Conservation (phyloP, 2,888 invertebrate species). For the Melinaea menophilus region DNA sequence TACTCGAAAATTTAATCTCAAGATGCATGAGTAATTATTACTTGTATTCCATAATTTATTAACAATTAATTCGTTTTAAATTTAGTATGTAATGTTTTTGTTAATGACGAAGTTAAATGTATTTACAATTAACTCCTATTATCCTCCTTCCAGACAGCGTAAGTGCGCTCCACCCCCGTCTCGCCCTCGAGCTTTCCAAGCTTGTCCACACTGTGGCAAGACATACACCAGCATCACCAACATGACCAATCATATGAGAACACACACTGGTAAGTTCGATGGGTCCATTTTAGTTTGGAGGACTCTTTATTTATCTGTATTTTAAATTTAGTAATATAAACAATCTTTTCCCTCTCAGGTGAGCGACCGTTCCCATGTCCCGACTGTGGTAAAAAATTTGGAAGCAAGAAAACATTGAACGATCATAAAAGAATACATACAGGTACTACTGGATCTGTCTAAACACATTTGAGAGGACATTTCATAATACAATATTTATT, state of each 20-base stretch:
- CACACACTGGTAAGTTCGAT: conserved; percentile 46
- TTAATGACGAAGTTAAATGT: background rate
- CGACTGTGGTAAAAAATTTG: conserved; percentile 52
- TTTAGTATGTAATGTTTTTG: background rate
- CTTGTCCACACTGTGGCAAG: conserved; percentile 45
- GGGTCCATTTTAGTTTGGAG: too few species aligned
- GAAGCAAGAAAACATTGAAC: conserved; percentile 48
- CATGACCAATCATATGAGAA: conserved; percentile 48
- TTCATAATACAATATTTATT: background rate
- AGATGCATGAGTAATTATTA: conserved; percentile 49
- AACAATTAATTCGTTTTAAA: background rate
- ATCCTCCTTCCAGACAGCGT: background rate
- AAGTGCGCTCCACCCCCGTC: background rate
- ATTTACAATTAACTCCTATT: background rate
- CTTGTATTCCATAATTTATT: conserved; percentile 17
- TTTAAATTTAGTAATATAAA: background rate
- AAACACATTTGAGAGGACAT: too few species aligned
- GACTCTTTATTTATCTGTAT: too few species aligned
- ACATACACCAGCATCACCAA: conserved; percentile 54
- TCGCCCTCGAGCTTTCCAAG: background rate
- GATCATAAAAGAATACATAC: conserved; percentile 54
- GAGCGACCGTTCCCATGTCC: conserved; percentile 54
- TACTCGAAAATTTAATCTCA: conserved; percentile 52
- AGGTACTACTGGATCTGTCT: conserved; percentile 31
- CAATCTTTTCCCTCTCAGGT: conserved; percentile 41